These are phyloP conservation scores for Lycaena phlaeas DNA, from an alignment of 2,888 invertebrate genomes.

Conservation along the genomic window DNA sequence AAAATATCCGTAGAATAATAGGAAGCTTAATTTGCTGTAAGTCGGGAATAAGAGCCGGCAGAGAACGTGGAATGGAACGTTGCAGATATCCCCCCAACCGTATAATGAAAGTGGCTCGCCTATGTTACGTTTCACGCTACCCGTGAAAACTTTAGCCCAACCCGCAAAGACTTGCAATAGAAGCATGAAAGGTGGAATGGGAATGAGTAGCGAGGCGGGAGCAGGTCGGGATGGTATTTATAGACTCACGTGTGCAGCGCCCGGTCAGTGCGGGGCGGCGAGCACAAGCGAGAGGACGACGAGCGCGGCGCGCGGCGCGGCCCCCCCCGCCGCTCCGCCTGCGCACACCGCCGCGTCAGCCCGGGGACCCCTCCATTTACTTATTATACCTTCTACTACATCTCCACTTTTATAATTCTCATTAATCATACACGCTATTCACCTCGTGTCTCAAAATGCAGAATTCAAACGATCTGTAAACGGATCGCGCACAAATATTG, in stretches of 20 bases:
- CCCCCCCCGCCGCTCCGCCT: slow-evolving; percentile 58
- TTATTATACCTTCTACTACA: slow-evolving; percentile 20
- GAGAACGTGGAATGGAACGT: no score
- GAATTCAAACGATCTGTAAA: no score
- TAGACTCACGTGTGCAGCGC: slow-evolving; percentile 62
- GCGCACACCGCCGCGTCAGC: slow-evolving; percentile 48
- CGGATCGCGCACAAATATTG: no score
- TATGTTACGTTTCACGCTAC: no score
- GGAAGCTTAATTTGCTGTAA: no score
- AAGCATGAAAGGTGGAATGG: slow-evolving; percentile 19
- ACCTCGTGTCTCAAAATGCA: no score
- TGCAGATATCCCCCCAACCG: no score
- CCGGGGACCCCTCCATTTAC: slow-evolving; percentile 21
- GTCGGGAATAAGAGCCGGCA: no score
- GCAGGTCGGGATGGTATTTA: slow-evolving; percentile 22
- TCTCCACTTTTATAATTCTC: slow-evolving; percentile 12
- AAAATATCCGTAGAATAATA: no score
- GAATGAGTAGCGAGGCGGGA: slow-evolving; percentile 12
- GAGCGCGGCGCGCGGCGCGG: slow-evolving; percentile 47
- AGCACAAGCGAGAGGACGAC: slow-evolving; percentile 55
- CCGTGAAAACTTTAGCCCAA: neutral
- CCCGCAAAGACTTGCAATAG: no score
- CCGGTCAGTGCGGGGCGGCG: slow-evolving; percentile 64
- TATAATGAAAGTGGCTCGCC: no score
- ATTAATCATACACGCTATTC: no score